Evolutionary conservation across 2,113 vertebrate species (phyloP), one percentile per base, ranked within the genome.

Genomic region (Cebus imitator): DNA sequence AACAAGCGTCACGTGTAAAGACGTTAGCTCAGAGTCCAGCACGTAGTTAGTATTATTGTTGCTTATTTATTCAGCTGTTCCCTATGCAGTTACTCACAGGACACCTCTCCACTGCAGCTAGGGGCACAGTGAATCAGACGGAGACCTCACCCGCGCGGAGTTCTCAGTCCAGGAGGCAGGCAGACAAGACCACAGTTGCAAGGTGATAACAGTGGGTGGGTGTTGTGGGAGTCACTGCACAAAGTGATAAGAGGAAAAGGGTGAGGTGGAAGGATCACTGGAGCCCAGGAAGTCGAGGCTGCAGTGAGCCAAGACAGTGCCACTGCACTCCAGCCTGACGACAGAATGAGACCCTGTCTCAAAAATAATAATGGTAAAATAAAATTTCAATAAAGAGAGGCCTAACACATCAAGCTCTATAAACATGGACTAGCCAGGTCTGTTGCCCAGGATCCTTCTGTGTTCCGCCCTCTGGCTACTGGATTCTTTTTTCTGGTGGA

Each of bases 141-240:
- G 82, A 72, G 82, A 72, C 23, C 21, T 25, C 1, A 0, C 8
- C 68, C 73, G 43, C 3, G 9, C 0, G 0, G 73, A 43, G 52
- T 30, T 72, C 18, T 13, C 2, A 6, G 64, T 23, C 40, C 55
- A 50, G 27, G 11, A n/a, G 48, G 43, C 37, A 18, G 82, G 43
- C 32, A 90, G 64, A 35, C 13, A 20, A 35, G 85, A 66, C 61
- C 75, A 43, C 3, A 30, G 93, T 13, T 23, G 16, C n/a, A 10
- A 2, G 12, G 23, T 37, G 61, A 11, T 25, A 55, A 8, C 48
- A 20, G 79, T 50, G 13, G 18, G 61, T 35, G 0, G 0, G 66
- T 40, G n/a, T 20, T 11, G 12, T 30, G 48, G 57, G 55, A 27
- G 43, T 57, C 48, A 37, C 4, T 35, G 23, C 27, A 72, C 18